Conservation (phyloP, 2,888 invertebrate species). For the Rhimphoctona megacephalus region DNA sequence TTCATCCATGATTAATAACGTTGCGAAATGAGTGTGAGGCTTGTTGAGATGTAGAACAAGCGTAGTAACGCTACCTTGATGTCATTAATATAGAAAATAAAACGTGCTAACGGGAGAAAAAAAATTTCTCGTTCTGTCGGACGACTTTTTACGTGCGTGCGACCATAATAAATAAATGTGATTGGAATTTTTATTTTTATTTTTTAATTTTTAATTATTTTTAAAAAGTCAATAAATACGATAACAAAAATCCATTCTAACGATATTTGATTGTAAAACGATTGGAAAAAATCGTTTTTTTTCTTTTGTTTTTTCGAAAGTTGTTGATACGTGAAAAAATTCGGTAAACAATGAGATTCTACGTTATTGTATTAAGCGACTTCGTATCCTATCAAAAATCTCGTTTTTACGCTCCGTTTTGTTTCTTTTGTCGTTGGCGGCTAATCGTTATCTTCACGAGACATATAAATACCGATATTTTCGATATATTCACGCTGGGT, state of each 20-base stretch:
- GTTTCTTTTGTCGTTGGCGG: constrained; percentile 21
- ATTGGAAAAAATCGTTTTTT: not conserved
- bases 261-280: not conserved
- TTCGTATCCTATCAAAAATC: constrained; percentile 58
- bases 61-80: constrained; percentile 45
- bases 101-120: constrained; percentile 20
- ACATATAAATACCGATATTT: constrained; percentile 70
- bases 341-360: not conserved
- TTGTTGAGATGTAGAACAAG: constrained; percentile 62
- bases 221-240: not conserved
- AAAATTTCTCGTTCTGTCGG: not conserved
- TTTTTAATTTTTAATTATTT: not conserved
- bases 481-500: constrained; percentile 65
- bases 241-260: not conserved
- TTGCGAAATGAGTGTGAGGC: constrained; percentile 40
- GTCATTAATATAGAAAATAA: constrained; percentile 41
- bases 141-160: not conserved
- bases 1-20: constrained; percentile 45
- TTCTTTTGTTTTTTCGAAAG: not conserved
- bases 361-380: not conserved
- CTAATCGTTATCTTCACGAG: constrained; percentile 67
- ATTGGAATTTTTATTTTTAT: not conserved
- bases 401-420: constrained; percentile 33
- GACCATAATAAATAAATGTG: not conserved
- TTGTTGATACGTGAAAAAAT: not conserved